A percentile compares a stretch with the other conserved stretches of the same genome.
These are phyloP conservation scores for Idaea biselata DNA, from an alignment of 2,888 invertebrate genomes.

Conservation along the genomic window DNA sequence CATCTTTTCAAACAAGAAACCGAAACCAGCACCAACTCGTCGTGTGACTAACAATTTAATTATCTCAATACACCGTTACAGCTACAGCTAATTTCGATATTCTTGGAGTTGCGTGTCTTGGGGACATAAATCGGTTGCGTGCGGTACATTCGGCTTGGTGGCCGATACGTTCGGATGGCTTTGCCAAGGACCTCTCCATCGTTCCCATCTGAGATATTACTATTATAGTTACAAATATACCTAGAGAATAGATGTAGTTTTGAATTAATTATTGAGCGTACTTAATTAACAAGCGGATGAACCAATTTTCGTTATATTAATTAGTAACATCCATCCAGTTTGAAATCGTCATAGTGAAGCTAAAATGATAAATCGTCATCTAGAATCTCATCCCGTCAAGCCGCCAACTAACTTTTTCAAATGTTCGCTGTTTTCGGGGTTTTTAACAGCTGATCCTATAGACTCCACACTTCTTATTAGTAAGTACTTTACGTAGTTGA, in stretches of 20 bases:
- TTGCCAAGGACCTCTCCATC: slow-evolving; percentile 39
- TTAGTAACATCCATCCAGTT: not conserved
- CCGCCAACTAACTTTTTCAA: too few relatives aligned
- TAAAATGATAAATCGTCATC: not conserved
- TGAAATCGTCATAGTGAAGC: not conserved
- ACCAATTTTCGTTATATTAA: not conserved
- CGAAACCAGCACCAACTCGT: not conserved
- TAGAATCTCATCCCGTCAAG: too few relatives aligned
- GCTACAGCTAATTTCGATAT: slow-evolving; percentile 43
- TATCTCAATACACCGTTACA: slow-evolving; percentile 35
- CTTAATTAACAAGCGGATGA: not conserved
- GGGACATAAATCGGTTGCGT: slow-evolving; percentile 52
- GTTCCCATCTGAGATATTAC: slow-evolving; percentile 5
- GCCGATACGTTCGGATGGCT: slow-evolving; percentile 37
- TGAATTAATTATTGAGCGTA: not conserved
- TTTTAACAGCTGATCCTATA: too few relatives aligned
- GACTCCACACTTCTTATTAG: too few relatives aligned
- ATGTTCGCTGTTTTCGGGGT: too few relatives aligned
- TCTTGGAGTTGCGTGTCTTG: slow-evolving; percentile 49
- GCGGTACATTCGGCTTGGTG: slow-evolving; percentile 45
- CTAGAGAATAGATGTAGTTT: slow-evolving; percentile 19
- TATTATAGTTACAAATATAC: slow-evolving; percentile 12
- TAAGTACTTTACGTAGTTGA: too few relatives aligned
- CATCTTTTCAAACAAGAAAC: not conserved
- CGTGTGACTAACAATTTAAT: not conserved